Evolutionary conservation across 2,113 vertebrate species (phyloP), one percentile per base, ranked within the genome.

Genomic region (Bagarius yarrelli): DNA sequence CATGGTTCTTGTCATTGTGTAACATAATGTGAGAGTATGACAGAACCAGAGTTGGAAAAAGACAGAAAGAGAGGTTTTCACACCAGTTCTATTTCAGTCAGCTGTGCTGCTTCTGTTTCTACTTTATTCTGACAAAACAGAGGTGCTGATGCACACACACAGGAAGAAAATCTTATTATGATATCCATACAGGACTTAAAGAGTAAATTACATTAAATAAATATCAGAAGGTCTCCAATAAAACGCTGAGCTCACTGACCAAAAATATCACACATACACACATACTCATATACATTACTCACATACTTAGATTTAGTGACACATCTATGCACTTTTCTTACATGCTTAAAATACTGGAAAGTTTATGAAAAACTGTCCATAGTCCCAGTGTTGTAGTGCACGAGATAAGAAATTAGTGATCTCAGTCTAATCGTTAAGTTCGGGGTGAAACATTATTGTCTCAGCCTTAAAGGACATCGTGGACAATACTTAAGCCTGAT

Each of bases 61-160:
- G 19, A 86, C 57, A 83, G 72, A 47, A 27, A 61, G 59, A 66
- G 50, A 66, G 32, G 59, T 71, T 34, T 85, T 75, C 71, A 71
- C 72, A 75, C 71, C 27, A 75, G 34, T 64, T 76, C 71, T 85
- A 52, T 83, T 85, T 80, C 30, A 66, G 50, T 67, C 40, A 18
- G 44, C 40, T 67, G 52, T 66, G 32, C 30, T 59, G 32, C 18
- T 57, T 32, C 40, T 69, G 40, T 23, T 5, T 63, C 64, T 32
- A 55, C 66, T 32, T n/a, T 63, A 70, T 50, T 72, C 32, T 69
- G 63, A 52, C 34, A 60, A 61, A 15, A 61, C 36, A 76, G 56
- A 30, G 27, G 53, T 23, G 64, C 50, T 76, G 5, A 67, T 50
- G 76, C n/a, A 79, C 56, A 60, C 23, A 40, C 19, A 66, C 11